Evolutionary conservation across 2,113 vertebrate genomes (phyloP), one percentile per base, ranked within the genome.

Genomic region (Paramisgurnus dabryanus): DNA sequence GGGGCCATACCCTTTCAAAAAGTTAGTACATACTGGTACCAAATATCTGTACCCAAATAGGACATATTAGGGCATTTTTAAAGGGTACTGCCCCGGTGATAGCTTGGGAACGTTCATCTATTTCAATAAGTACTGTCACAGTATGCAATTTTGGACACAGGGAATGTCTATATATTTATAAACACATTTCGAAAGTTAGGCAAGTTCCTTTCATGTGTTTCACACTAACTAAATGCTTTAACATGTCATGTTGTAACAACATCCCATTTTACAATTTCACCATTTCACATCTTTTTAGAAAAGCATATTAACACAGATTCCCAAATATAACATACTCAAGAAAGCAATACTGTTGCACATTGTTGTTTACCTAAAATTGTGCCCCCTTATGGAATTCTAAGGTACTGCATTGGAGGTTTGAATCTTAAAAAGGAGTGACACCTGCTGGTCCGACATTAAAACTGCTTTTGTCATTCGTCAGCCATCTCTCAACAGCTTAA

Each of bases 371-470:
- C 7, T 6, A 2, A 49, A 53, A 55, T 7, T 3, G 5, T 53
- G 79, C 75, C 69, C 55, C 15, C 65, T 83, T 57, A 49, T 55
- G 27, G 12, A 6, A 17, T 22, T 49, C 53, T 74, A 64, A 18
- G 40, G 55, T 67, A 58, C 50, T 79, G 47, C 80, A 75, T 9
- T 81, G 41, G 69, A 70, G 39, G 61, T 49, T 70, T 10, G 6
- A n/a, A 27, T 61, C 65, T 47, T 83, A 75, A 86, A 86, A 75
- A 85, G 86, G 81, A 87, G 84, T 83, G 89, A 87, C 89, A 87
- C 89, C 92, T 91, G 91, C 90, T 92, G 91, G 89, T 90, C 87
- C 76, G 76, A 91, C 85, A 80, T 43, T 78, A 57, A 40, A 45
- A 27, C 6, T 45, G 81, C 86, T 82, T 45, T 69, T 39, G 27